Percentiles rank a stretch among this genome's conserved stretches.
Evolutionary conservation across 1,140 invertebrate species (phyloP).

Genomic region (Notospermus geniculatus): DNA sequence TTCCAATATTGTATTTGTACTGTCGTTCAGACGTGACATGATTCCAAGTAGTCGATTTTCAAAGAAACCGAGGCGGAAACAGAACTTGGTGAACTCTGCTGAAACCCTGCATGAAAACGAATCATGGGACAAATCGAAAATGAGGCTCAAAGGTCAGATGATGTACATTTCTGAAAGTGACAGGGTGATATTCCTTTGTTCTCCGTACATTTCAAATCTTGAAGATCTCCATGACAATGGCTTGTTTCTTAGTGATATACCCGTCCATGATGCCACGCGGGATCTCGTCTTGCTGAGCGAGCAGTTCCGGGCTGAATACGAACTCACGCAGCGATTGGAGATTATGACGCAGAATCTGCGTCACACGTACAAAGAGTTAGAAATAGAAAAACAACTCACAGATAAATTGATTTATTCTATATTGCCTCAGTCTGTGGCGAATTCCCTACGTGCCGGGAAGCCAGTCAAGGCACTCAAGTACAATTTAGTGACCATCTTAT

Average conservation of each 20-base stretch:
- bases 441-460: constrained; percentile 80
- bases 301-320: constrained; percentile 94
- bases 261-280: constrained; percentile 89
- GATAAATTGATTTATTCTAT: constrained; percentile 92
- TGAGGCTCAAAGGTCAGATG: constrained; percentile 79
- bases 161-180: constrained; percentile 84
- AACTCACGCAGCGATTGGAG: constrained; percentile 88
- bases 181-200: constrained; percentile 84
- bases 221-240: constrained; percentile 86
- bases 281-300: constrained; percentile 93
- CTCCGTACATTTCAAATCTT: constrained; percentile 86
- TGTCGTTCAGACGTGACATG: constrained; percentile 71
- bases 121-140: not conserved
- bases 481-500: constrained; percentile 19
- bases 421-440: constrained; percentile 84
- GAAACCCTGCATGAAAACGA: not conserved
- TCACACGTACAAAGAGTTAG: constrained; percentile 86
- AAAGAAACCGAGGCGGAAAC: not conserved
- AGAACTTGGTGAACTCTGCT: not conserved
- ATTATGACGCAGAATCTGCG: constrained; percentile 92
- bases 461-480: constrained; percentile 53
- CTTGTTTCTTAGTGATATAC: constrained; percentile 87
- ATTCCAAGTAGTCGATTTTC: constrained; percentile 63
- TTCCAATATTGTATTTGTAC: constrained; percentile 93
- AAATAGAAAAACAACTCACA: constrained; percentile 91